Conservation (phyloP, 2,113 vertebrate genomes). For the Montifringilla adamsi region DNA sequence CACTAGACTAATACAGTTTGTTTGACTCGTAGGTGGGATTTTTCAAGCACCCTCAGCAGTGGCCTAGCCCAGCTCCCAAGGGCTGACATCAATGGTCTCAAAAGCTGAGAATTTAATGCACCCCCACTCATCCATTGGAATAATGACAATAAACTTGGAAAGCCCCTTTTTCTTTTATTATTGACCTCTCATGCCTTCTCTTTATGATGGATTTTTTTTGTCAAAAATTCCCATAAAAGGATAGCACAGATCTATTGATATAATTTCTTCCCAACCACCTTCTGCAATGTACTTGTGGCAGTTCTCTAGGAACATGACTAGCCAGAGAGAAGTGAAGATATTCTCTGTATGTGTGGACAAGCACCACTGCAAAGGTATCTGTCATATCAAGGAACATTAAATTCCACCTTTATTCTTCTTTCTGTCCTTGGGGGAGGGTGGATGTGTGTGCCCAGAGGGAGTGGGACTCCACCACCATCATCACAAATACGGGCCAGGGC, state of each 20-base stretch:
- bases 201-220: not conserved
- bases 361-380: not conserved
- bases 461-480: fast-evolving
- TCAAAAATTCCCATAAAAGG: not conserved
- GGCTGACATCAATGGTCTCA: not conserved
- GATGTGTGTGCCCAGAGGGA: not conserved
- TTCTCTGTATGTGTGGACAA: not conserved
- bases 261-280: not conserved
- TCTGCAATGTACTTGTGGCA: not conserved
- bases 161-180: not conserved
- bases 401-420: not conserved
- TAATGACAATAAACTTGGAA: not conserved
- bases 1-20: slow-evolving; percentile 55
- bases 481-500: not conserved
- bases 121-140: not conserved
- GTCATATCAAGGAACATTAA: not conserved
- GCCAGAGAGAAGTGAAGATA: not conserved
- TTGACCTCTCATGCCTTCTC: not conserved
- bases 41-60: not conserved
- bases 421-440: not conserved
- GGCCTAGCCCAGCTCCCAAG: not conserved
- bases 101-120: not conserved
- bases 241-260: not conserved
- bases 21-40: slow-evolving; percentile 43
- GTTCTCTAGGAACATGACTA: not conserved